Evolutionary conservation across 2,888 invertebrate genomes (phyloP), one percentile per base, ranked within the genome.

Genomic region (Spatulosminthurus flaviceps): DNA sequence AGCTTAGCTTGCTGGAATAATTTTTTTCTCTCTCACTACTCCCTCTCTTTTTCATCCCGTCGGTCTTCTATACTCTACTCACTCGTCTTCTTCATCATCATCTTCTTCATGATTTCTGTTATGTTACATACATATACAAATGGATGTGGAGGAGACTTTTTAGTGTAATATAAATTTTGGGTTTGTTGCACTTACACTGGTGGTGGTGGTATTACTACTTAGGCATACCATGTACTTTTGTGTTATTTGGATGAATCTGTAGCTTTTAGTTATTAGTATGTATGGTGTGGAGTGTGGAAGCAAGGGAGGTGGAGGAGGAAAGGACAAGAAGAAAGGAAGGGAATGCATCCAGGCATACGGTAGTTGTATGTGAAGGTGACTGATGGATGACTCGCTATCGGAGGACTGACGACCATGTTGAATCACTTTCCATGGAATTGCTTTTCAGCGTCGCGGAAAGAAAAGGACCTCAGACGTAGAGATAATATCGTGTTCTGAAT

Each of bases 391-490:
- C 72, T 72, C 72, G 72, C 72, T 72, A 73, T 60, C 34, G 60
- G 61, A 74, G 34, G 28, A 78, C 73, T 73, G 77, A 73, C 43
- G 71, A 66, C 71, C 78, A 64, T 28, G 60, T 74, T 79, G 75
- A 79, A 79, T 79, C 79, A 79, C 79, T 79, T 79, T 75, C 79
- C 72, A 70, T 42, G 70, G 79, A 79, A 79, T 79, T 79, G 61
- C 79, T 69, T 79, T 78, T 78, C 74, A 74, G 61, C 79, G 60
- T 72, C 60, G 73, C 73, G 73, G 74, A 61, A 74, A 61, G 34
- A 74, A 61, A 74, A 29, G 61, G 61, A 70, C 61, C 74, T 61
- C 61, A 61, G 61, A 61, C 61, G 34, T 61, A 61, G 74, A 74
- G 74, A 74, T 74, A 74, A 74, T 74, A 74, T 61, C 79, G 74